Evolutionary conservation across 2,888 invertebrate species (phyloP).

Genomic region (Pseudanteris insignis): DNA sequence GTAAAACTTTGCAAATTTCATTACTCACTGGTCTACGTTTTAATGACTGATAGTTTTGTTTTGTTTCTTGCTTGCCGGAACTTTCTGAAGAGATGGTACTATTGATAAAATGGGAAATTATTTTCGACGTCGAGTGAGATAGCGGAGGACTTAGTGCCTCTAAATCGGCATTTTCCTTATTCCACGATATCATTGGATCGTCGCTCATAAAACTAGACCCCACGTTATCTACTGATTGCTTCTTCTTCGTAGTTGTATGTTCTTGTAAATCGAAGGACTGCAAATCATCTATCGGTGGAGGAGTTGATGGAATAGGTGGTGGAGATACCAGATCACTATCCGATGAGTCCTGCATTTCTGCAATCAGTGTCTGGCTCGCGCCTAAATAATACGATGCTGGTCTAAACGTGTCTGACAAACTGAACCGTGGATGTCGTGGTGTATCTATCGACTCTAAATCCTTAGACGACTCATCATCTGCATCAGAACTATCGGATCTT

Average conservation of each 20-base stretch:
- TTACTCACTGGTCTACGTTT: constrained; percentile 81
- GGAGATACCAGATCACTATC: constrained; percentile 83
- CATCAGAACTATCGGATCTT: constrained; percentile 80
- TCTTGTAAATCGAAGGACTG: constrained; percentile 70
- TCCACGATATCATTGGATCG: constrained; percentile 2
- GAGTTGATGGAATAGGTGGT: constrained; percentile 80
- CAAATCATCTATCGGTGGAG: constrained; percentile 78
- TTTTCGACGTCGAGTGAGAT: constrained; percentile 49
- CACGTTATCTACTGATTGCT: constrained; percentile 28
- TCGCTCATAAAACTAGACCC: no score
- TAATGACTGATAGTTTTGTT: constrained; percentile 71
- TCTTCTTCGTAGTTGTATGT: constrained; percentile 55
- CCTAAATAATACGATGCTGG: constrained; percentile 88
- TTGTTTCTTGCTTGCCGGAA: constrained; percentile 67
- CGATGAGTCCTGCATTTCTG: constrained; percentile 80
- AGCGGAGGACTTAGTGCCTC: constrained; percentile 55
- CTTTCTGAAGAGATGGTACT: constrained; percentile 59
- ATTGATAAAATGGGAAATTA: no score
- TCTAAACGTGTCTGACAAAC: constrained; percentile 86
- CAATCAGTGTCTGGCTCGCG: constrained; percentile 71
- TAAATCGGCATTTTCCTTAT: constrained; percentile 10
- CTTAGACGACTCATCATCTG: constrained; percentile 84
- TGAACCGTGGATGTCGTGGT: constrained; percentile 80
- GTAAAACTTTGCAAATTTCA: constrained; percentile 68
- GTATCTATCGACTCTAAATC: constrained; percentile 75